Percentiles rank a stretch among this genome's conserved stretches.
Conservation (phyloP, 2,113 vertebrate genomes). For the Planiliza haematocheilus region DNA sequence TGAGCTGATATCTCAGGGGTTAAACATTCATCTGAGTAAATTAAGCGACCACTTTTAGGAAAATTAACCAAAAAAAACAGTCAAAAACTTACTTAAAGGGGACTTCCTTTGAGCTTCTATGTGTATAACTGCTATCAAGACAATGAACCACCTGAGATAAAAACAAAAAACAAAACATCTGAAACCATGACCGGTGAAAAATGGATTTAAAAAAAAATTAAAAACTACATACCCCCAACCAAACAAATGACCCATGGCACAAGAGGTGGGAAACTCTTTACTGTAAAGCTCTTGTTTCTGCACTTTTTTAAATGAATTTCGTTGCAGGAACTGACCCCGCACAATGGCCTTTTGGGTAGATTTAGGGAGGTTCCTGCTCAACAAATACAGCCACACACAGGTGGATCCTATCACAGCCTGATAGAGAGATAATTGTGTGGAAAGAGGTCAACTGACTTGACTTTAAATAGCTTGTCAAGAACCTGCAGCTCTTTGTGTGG, state of each 20-base stretch:
- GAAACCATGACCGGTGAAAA: background rate
- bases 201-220: background rate
- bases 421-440: conserved; percentile 30
- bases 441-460: too few species aligned
- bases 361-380: background rate
- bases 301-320: conserved; percentile 7
- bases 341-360: background rate
- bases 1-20: conserved; percentile 49
- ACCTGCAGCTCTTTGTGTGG: too few species aligned
- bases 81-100: conserved; percentile 52
- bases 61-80: background rate
- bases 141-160: conserved; percentile 62
- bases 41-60: background rate
- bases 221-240: conserved; percentile 58
- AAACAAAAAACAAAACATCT: background rate
- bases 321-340: background rate
- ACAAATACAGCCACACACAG: conserved; percentile 53
- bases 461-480: too few species aligned
- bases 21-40: background rate
- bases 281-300: background rate
- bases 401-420: conserved; percentile 61
- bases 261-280: background rate
- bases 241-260: conserved; percentile 55
- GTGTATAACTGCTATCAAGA: conserved; percentile 41
- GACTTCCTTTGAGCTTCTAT: conserved; percentile 47